These are phyloP conservation scores for Epsilonema sp. DNA, from an alignment of 2,888 invertebrate genomes.

Conservation along the genomic window DNA sequence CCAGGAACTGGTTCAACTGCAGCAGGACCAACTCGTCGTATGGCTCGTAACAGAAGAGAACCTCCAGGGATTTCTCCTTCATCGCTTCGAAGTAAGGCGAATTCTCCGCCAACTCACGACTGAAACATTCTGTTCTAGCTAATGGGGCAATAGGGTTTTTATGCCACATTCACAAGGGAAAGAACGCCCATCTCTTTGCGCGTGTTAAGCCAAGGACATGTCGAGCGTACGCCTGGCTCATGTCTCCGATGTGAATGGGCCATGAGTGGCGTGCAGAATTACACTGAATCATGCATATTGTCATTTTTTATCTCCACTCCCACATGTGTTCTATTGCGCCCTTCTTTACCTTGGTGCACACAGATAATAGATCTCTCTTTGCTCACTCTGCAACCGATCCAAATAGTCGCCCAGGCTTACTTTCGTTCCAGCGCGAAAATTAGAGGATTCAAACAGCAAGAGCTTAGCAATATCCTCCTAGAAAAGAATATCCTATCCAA, in stretches of 20 bases:
- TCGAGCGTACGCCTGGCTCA: too few relatives aligned
- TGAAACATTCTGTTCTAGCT: constrained; percentile 36
- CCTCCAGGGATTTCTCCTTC: constrained; percentile 65
- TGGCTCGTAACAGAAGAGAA: constrained; percentile 84
- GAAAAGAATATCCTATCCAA: constrained; percentile 12
- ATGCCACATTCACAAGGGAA: too few relatives aligned
- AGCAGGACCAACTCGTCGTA: constrained; percentile 84
- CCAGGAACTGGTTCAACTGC: constrained; percentile 62
- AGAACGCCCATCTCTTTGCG: too few relatives aligned
- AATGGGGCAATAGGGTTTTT: too few relatives aligned
- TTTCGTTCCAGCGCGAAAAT: constrained; percentile 45
- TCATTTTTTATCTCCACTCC: too few relatives aligned
- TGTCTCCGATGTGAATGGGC: too few relatives aligned
- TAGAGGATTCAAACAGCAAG: constrained; percentile 74
- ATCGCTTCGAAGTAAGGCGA: constrained; percentile 87
- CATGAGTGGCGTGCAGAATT: not conserved
- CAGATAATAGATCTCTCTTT: constrained; percentile 71
- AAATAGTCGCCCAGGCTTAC: constrained; percentile 59
- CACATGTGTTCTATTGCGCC: too few relatives aligned
- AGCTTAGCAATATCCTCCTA: constrained; percentile 75
- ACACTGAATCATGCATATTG: not conserved
- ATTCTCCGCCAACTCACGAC: constrained; percentile 69
- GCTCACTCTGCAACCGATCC: constrained; percentile 50
- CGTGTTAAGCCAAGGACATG: too few relatives aligned
- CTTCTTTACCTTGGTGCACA: constrained; percentile 82